Evolutionary conservation across 2,888 invertebrate species (phyloP).

Genomic region (Smittia aterrima): DNA sequence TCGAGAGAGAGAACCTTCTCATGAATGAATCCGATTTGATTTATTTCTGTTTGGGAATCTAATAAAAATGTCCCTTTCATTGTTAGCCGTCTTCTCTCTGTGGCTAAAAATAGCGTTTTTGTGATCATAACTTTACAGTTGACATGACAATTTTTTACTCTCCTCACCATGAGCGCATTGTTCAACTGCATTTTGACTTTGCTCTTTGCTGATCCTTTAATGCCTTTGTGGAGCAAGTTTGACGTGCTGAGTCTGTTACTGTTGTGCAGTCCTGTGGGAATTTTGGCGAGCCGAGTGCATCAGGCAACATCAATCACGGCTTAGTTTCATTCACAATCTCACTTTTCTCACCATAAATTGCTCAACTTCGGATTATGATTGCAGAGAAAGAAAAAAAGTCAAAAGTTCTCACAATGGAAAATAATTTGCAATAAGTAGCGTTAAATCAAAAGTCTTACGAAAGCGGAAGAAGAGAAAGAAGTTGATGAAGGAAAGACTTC

Average conservation of each 20-base stretch:
- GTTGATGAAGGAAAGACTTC: constrained; percentile 4
- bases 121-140: constrained; percentile 20
- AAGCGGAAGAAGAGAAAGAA: constrained; percentile 4
- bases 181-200: not conserved
- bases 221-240: not conserved
- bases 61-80: constrained; percentile 41
- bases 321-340: constrained; percentile 7
- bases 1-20: constrained; percentile 11
- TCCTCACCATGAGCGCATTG: not conserved
- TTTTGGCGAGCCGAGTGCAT: not conserved
- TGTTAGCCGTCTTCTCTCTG: constrained; percentile 24
- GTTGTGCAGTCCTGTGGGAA: not conserved
- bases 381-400: too few species aligned
- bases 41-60: constrained; percentile 38
- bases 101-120: constrained; percentile 30
- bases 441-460: not conserved
- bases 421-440: constrained; percentile 36
- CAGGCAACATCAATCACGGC: constrained; percentile 1
- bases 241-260: not conserved
- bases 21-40: constrained; percentile 29
- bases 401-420: constrained; percentile 19
- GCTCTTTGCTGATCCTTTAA: constrained; percentile 11
- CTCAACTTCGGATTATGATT: constrained; percentile 19
- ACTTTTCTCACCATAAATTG: not conserved
- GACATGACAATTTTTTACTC: constrained; percentile 2